Evolutionary conservation across 2,113 vertebrate species (phyloP).

Genomic region (Benitochromis conjunctus): DNA sequence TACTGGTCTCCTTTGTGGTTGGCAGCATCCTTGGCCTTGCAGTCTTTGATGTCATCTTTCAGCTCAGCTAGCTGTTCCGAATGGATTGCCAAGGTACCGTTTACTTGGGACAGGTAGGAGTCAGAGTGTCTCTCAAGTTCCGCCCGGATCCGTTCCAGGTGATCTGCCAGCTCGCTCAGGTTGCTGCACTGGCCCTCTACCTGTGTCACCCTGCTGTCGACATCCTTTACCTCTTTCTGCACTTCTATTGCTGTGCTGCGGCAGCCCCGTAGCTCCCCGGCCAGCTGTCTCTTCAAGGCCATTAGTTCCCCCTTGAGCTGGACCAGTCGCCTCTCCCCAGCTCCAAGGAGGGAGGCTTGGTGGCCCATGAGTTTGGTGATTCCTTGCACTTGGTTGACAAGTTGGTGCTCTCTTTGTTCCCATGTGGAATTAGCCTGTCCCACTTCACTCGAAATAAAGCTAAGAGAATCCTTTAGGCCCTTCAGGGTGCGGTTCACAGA

Average conservation of each 20-base stretch:
- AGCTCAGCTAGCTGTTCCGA: constrained; percentile 84
- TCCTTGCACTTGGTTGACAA: constrained; percentile 85
- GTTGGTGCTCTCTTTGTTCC: constrained; percentile 82
- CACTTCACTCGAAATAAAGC: constrained; percentile 81
- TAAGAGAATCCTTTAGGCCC: constrained; percentile 90
- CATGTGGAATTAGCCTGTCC: constrained; percentile 80
- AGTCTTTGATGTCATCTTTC: constrained; percentile 83
- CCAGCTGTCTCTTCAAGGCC: constrained; percentile 79
- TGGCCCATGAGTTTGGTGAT: constrained; percentile 85
- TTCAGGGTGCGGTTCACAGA: constrained; percentile 91
- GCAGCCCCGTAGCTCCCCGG: constrained; percentile 84
- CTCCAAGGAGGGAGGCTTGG: constrained; percentile 82
- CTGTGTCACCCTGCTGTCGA: constrained; percentile 81
- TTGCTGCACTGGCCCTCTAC: constrained; percentile 82
- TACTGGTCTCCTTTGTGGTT: constrained; percentile 70
- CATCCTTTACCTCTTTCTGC: constrained; percentile 80
- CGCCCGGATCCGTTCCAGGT: constrained; percentile 77
- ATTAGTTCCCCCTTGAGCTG: constrained; percentile 88
- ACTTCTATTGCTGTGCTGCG: constrained; percentile 76
- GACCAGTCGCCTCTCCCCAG: constrained; percentile 83
- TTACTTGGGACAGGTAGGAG: constrained; percentile 83
- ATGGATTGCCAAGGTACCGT: constrained; percentile 81
- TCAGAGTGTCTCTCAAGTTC: constrained; percentile 82
- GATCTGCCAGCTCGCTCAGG: constrained; percentile 75
- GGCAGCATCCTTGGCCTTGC: constrained; percentile 69